A percentile compares a stretch with the other conserved stretches of the same genome.
Evolutionary conservation across 1,140 invertebrate species (phyloP).

Genomic region (Linepithema humile): DNA sequence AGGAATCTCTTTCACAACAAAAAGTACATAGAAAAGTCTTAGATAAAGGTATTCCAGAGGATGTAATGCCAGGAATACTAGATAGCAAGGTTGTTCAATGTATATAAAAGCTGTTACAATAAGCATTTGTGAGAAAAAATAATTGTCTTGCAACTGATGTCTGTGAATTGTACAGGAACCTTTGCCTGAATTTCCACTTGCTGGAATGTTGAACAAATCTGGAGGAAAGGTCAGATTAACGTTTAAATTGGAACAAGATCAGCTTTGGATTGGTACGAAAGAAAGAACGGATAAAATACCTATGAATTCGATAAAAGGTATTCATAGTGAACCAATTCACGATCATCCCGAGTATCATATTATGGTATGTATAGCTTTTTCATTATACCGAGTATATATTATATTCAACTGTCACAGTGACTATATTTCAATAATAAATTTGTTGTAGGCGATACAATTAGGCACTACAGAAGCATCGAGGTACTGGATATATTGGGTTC

Average conservation of each 20-base stretch:
- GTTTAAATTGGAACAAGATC: constrained; percentile 96
- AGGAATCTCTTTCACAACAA: constrained; percentile 93
- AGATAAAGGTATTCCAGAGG: constrained; percentile 96
- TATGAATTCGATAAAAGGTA: constrained; percentile 95
- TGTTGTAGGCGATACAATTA: constrained; percentile 90
- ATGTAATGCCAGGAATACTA: constrained; percentile 94
- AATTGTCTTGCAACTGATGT: constrained; percentile 8
- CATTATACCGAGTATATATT: constrained; percentile 18
- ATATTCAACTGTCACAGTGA: not conserved
- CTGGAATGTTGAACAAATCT: constrained; percentile 96
- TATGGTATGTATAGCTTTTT: constrained; percentile 87
- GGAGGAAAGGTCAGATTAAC: constrained; percentile 97
- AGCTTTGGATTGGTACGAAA: constrained; percentile 97
- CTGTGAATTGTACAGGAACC: constrained; percentile 86
- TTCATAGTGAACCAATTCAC: constrained; percentile 93
- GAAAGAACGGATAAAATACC: constrained; percentile 96
- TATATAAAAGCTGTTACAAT: not conserved
- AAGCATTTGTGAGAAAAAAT: not conserved
- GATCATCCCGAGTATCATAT: constrained; percentile 97
- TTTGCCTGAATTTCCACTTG: constrained; percentile 92
- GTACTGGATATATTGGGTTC: constrained; percentile 98
- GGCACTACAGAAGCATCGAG: constrained; percentile 95
- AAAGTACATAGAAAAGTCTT: constrained; percentile 95
- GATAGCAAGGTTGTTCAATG: constrained; percentile 87
- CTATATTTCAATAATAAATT: constrained; percentile 9